Evolutionary conservation across 2,888 invertebrate species (phyloP), one percentile per base, ranked within the genome.

Genomic region (Heliconius ismenius): DNA sequence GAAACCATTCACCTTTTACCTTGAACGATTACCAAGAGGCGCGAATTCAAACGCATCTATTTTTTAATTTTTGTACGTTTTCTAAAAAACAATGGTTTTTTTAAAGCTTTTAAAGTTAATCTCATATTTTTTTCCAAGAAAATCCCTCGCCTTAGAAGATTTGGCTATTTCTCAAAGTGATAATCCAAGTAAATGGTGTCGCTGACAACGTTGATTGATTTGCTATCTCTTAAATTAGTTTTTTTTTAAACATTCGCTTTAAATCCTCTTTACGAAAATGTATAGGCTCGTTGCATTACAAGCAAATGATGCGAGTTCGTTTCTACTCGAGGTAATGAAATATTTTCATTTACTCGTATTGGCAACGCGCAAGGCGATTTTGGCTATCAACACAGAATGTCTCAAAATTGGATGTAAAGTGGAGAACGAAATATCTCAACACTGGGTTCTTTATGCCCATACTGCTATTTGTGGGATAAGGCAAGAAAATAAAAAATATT

Each of bases 131-230:
- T 43, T 43, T 3, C 43, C 15, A 54, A 54, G 54, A 54, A 54
- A 54, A 21, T 21, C 18, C 54, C 3, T 18, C 54, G 7, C 3
- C 9, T 54, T 64, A 32, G 11, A 64, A 21, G 28, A 64, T 32
- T 32, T 32, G 21, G 64, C 64, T 4, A 64, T 32, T 64, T 32
- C 32, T 21, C 21, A 54, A 64, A 64, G 21, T n/a, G 36, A 65
- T n/a, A 65, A n/a, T 65, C 36, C 65, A 65, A 65, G 10, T n/a
- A 65, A 65, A 65, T 65, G 11, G 13, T 10, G 21, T 65, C n/a
- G n/a, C n/a, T 36, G 32, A 32, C 64, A 32, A 21, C 64, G 64
- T 64, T 64, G 65, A 65, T 64, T 32, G 64, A 64, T 32, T 64
- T 21, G 32, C 15, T 32, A 64, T 65, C 65, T 65, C n/a, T 11